These are phyloP conservation scores for Sciurus vulgaris DNA, from an alignment of 2,797 vertebrate genomes.

Conservation along the genomic window DNA sequence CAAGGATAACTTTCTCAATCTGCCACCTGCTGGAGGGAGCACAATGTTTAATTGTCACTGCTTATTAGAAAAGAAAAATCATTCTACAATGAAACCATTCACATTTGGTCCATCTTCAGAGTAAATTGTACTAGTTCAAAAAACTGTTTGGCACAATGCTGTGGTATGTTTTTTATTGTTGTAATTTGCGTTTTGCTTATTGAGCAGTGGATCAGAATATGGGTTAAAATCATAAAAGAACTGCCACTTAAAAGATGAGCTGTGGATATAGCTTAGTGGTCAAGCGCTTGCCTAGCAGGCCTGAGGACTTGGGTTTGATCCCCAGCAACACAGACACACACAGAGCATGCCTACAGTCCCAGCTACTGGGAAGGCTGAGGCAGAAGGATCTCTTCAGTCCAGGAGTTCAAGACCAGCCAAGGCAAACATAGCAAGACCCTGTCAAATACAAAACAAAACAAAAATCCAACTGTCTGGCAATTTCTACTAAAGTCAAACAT, in stretches of 20 bases:
- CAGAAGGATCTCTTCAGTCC: too few species aligned
- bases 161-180: background rate
- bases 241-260: background rate
- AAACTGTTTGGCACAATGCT: background rate
- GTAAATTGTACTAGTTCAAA: background rate
- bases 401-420: too few species aligned
- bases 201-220: background rate
- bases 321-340: too few species aligned
- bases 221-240: slow-evolving; percentile 53
- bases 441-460: background rate
- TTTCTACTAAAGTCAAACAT: background rate
- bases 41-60: background rate
- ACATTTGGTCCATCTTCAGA: background rate
- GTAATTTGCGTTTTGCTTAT: background rate
- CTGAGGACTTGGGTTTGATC: too few species aligned
- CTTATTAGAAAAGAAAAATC: background rate
- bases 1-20: background rate
- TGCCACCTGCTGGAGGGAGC: background rate
- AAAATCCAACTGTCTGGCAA: background rate
- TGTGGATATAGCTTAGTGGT: background rate
- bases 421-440: too few species aligned
- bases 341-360: background rate
- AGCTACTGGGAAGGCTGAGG: background rate
- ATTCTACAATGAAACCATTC: background rate
- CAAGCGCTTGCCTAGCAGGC: too few species aligned